Evolutionary conservation across 2,888 invertebrate genomes (phyloP).

Genomic region (Caenorhabditis sp.): DNA sequence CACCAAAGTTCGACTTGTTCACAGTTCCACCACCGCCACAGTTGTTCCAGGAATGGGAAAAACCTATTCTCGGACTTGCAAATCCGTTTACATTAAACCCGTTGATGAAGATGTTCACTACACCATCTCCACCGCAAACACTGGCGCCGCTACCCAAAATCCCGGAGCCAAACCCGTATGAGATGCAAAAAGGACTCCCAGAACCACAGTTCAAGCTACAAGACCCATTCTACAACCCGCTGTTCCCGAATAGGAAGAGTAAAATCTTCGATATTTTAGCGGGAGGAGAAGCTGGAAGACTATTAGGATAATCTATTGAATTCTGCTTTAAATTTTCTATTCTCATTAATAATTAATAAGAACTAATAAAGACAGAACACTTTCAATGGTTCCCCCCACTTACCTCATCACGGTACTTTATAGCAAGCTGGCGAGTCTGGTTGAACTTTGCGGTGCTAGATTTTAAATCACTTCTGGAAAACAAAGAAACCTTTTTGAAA

Average conservation of each 20-base stretch:
- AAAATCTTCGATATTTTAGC: constrained; percentile 75
- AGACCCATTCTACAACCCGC: constrained; percentile 79
- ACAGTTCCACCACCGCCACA: constrained; percentile 62
- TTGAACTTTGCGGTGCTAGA: constrained; percentile 25
- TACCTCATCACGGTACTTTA: constrained; percentile 66
- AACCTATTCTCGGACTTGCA: constrained; percentile 63
- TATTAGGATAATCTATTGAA: constrained; percentile 61
- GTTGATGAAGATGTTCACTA: constrained; percentile 75
- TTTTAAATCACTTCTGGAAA: constrained; percentile 15
- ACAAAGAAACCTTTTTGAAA: too few species aligned
- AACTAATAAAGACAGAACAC: constrained; percentile 34
- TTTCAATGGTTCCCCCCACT: too few species aligned
- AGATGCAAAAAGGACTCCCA: constrained; percentile 46
- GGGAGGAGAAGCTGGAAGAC: constrained; percentile 70
- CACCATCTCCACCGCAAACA: constrained; percentile 54
- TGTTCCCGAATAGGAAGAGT: constrained; percentile 74
- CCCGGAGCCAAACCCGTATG: constrained; percentile 28
- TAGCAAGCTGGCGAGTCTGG: constrained; percentile 61
- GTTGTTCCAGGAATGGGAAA: constrained; percentile 65
- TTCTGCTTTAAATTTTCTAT: constrained; percentile 2
- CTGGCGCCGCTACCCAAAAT: constrained; percentile 47
- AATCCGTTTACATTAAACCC: constrained; percentile 79
- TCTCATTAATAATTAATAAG: constrained; percentile 24
- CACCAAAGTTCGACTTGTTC: constrained; percentile 52
- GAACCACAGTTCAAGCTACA: constrained; percentile 71